Evolutionary conservation across 2,888 invertebrate species (phyloP).

Genomic region (Podotricha telesiphe): DNA sequence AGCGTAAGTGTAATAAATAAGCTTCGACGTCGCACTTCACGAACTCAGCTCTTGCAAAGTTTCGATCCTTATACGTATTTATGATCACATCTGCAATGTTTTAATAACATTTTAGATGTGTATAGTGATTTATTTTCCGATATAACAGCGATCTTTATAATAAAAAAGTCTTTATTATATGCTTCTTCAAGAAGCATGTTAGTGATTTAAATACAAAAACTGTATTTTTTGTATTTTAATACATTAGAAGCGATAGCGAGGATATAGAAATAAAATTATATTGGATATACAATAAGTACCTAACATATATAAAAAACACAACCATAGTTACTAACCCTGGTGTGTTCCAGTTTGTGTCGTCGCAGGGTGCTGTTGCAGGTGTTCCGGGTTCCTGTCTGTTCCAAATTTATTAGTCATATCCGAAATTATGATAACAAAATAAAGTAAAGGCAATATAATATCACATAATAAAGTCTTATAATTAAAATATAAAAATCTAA

Average conservation of each 20-base stretch:
- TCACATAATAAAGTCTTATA: too few species aligned
- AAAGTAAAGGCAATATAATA: too few species aligned
- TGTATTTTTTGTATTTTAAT: too few species aligned
- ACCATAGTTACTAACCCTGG: slow-evolving; percentile 60
- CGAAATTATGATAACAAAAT: slow-evolving; percentile 5
- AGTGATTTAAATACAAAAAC: too few species aligned
- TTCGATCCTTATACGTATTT: slow-evolving; percentile 23
- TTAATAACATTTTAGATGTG: slow-evolving; percentile 12
- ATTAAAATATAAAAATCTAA: too few species aligned
- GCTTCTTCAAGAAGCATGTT: too few species aligned
- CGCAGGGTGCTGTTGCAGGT: slow-evolving; percentile 73
- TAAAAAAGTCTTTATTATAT: too few species aligned
- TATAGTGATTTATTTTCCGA: not conserved
- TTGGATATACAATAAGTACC: not conserved
- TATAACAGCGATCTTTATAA: too few species aligned
- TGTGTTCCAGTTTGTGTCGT: slow-evolving; percentile 72
- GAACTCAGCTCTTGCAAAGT: slow-evolving; percentile 11
- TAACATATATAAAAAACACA: not conserved
- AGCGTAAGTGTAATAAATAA: slow-evolving; percentile 8
- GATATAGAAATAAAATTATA: too few species aligned
- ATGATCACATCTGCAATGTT: slow-evolving; percentile 20
- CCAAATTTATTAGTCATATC: slow-evolving; percentile 41
- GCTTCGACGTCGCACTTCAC: slow-evolving; percentile 15
- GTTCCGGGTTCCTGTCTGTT: slow-evolving; percentile 64
- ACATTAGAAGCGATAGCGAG: too few species aligned